Conservation (phyloP, 1,140 invertebrate species). For the Rhagoletis zephyria region DNA sequence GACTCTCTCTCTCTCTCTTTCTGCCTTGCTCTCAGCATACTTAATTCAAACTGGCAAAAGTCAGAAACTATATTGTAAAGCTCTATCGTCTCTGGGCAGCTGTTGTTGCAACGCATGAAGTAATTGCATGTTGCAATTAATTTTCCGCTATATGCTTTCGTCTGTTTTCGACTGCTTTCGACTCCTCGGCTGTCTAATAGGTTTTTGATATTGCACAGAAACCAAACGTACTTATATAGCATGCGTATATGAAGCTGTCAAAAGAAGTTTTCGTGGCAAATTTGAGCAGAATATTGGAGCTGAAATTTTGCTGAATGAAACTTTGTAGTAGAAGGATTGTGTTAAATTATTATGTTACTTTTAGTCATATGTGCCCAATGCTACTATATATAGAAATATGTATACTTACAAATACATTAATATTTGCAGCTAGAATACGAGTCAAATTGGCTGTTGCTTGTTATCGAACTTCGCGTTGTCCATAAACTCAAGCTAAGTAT, state of each 20-base stretch:
- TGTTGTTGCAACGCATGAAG: conserved; percentile 34
- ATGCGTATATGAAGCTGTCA: background rate
- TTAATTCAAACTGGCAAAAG: conserved; percentile 23
- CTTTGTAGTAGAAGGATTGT: background rate
- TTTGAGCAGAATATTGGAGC: background rate
- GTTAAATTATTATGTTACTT: too few relatives aligned
- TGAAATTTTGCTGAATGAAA: background rate
- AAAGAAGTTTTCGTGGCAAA: conserved; percentile 2
- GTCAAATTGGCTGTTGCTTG: too few relatives aligned
- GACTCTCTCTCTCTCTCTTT: background rate
- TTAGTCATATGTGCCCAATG: too few relatives aligned
- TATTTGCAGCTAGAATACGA: too few relatives aligned
- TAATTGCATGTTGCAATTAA: conserved; percentile 51
- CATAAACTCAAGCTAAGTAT: too few relatives aligned
- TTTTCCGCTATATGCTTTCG: conserved; percentile 31
- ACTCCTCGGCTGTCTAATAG: conserved; percentile 2
- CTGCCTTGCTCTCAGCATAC: background rate
- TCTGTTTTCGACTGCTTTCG: background rate
- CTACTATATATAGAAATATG: too few relatives aligned
- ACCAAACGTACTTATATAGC: background rate
- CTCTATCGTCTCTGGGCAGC: background rate
- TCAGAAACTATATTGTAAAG: conserved; percentile 26
- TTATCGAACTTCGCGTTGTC: too few relatives aligned
- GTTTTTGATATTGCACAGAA: conserved; percentile 6
- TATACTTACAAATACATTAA: too few relatives aligned